Percentiles rank a stretch among this genome's conserved stretches.
Evolutionary conservation across 2,113 vertebrate genomes (phyloP).

Genomic region (Vulpes ferrilata): DNA sequence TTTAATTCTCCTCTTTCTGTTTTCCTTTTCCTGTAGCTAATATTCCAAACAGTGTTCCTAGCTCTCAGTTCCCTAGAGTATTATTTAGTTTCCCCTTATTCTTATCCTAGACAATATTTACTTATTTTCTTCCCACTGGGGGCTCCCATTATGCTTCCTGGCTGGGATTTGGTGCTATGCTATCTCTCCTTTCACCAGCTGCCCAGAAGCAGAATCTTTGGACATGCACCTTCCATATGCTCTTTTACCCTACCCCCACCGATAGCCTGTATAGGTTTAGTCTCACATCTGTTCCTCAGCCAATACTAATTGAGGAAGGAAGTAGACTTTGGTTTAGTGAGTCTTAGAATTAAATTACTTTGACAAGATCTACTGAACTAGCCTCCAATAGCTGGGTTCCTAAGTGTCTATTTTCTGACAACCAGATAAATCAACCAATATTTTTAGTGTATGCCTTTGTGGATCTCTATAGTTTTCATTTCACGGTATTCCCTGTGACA

Average conservation of each 20-base stretch:
- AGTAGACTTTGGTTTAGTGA: background rate
- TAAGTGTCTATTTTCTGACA: background rate
- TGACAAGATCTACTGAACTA: constrained; percentile 43
- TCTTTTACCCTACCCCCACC: background rate
- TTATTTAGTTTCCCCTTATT: background rate
- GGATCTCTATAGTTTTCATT: background rate
- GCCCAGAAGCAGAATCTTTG: background rate
- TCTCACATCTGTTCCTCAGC: background rate
- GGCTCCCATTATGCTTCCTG: background rate
- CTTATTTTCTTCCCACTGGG: background rate
- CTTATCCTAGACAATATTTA: background rate
- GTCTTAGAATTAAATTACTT: constrained; percentile 59
- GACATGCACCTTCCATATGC: background rate
- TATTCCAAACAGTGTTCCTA: background rate
- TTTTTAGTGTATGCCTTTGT: background rate
- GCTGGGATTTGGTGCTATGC: background rate
- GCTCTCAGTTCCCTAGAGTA: background rate
- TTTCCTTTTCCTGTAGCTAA: constrained; percentile 1
- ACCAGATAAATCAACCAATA: background rate
- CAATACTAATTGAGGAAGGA: constrained; percentile 52
- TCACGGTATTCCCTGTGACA: background rate
- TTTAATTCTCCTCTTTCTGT: background rate
- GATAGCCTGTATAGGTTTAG: background rate
- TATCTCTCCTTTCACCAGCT: background rate
- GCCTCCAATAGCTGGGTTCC: background rate